These are phyloP conservation scores for Neodontobutis hainanensis DNA, from an alignment of 2,113 vertebrate species.

Conservation along the genomic window DNA sequence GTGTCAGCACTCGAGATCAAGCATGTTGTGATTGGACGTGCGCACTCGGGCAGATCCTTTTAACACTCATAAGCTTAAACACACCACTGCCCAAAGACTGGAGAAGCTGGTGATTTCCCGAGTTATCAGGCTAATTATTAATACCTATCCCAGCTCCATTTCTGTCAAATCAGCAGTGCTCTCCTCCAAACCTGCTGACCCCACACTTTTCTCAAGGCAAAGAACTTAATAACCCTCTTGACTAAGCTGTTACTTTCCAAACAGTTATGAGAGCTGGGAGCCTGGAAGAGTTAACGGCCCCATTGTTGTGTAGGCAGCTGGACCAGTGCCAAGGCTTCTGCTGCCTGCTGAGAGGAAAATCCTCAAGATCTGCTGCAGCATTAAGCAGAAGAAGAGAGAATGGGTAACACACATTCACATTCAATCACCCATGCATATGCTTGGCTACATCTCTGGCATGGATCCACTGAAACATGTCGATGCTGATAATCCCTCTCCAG, in stretches of 20 bases:
- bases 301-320: slow-evolving; percentile 29
- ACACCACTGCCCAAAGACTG: slow-evolving; percentile 20
- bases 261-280: slow-evolving; percentile 37
- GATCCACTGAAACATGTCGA: slow-evolving; percentile 10
- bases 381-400: slow-evolving; percentile 4
- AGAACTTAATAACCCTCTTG: slow-evolving; percentile 36
- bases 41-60: slow-evolving; percentile 25
- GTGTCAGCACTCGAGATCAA: slow-evolving; percentile 25
- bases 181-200: slow-evolving; percentile 59
- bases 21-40: slow-evolving; percentile 34
- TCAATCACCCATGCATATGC: not conserved
- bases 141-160: slow-evolving; percentile 44
- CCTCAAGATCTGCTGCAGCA: slow-evolving; percentile 18
- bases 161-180: slow-evolving; percentile 61
- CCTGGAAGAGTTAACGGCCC: slow-evolving; percentile 17
- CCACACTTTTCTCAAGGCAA: slow-evolving; percentile 13
- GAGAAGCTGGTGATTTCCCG: not conserved
- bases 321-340: slow-evolving; percentile 9
- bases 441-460: not conserved
- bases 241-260: slow-evolving; percentile 28
- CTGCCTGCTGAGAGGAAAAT: slow-evolving; percentile 16
- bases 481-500: slow-evolving; percentile 42
- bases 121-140: slow-evolving; percentile 32
- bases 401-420: not conserved
- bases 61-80: slow-evolving; percentile 9